These are phyloP conservation scores for Dasypus novemcinctus DNA, from an alignment of 2,113 vertebrate species.

Conservation along the genomic window DNA sequence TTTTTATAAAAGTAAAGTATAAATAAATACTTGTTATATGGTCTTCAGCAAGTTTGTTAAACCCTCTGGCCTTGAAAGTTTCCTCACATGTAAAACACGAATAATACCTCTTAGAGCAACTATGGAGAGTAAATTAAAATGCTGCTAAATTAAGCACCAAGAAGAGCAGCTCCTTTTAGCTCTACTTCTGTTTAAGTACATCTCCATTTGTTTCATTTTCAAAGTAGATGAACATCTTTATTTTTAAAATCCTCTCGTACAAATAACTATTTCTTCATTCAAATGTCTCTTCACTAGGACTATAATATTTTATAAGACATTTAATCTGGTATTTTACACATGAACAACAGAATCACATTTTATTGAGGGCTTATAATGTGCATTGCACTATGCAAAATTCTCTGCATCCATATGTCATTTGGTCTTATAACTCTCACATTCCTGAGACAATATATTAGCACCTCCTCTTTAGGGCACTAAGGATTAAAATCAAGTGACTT, in stretches of 20 bases:
- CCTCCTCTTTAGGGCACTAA: not conserved
- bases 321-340: not conserved
- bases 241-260: not conserved
- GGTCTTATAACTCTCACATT: not conserved
- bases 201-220: conserved; percentile 9
- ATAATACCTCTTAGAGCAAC: not conserved
- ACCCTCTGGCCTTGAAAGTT: not conserved
- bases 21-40: not conserved
- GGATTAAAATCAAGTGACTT: not conserved
- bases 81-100: not conserved
- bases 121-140: not conserved
- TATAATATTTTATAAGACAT: not conserved
- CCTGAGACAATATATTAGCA: not conserved
- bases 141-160: not conserved
- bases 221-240: conserved; percentile 24
- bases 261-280: not conserved
- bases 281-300: conserved; percentile 2
- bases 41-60: not conserved
- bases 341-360: not conserved
- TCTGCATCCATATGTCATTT: not conserved
- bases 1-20: not conserved
- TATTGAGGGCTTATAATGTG: not conserved
- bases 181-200: not conserved
- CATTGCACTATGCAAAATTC: not conserved
- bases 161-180: not conserved